Conservation (phyloP, 2,888 invertebrate species). For the Gisinianus flammeolus region DNA sequence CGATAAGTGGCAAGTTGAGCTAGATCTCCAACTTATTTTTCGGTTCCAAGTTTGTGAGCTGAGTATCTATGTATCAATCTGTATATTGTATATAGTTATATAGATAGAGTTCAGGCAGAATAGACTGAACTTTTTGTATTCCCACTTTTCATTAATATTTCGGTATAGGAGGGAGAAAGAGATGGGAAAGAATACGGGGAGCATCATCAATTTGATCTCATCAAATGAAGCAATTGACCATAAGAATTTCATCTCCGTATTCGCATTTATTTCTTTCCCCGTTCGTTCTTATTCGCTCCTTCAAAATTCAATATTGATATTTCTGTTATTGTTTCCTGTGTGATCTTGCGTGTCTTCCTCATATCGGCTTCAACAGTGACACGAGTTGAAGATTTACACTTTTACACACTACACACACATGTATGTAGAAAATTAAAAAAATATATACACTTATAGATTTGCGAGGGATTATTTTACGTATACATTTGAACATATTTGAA, state of each 20-base stretch:
- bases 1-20: too few relatives aligned
- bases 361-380: too few relatives aligned
- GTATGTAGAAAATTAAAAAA: background rate
- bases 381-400: too few relatives aligned
- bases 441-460: too few relatives aligned
- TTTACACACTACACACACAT: background rate
- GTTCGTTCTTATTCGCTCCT: constrained; percentile 1
- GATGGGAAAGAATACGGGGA: background rate
- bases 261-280: constrained; percentile 13
- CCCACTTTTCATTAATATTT: background rate
- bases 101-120: background rate
- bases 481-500: background rate
- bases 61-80: too few relatives aligned
- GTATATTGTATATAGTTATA: background rate
- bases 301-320: constrained; percentile 33
- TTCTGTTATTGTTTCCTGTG: constrained; percentile 26
- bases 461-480: too few relatives aligned
- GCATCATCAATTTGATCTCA: constrained; percentile 44
- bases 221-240: constrained; percentile 49
- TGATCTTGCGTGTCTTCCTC: background rate
- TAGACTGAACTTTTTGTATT: background rate
- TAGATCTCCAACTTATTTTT: too few relatives aligned
- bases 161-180: background rate
- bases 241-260: constrained; percentile 38
- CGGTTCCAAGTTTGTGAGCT: too few relatives aligned